Base-by-base conservation (phyloP, 2,888 invertebrate species). In the Trichacis sp. region DNA sequence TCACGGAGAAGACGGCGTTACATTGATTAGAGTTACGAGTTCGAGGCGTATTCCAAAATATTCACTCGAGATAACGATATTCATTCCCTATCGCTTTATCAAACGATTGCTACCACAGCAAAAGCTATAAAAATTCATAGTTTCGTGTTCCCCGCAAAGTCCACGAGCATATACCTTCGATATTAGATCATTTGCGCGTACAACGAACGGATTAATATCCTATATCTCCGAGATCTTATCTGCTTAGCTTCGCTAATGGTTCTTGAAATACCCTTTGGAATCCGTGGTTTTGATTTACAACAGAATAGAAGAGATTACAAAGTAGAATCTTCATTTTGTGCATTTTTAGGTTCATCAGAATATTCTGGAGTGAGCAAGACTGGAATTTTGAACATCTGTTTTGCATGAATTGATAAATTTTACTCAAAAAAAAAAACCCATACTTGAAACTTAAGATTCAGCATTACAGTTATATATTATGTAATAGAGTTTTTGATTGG, bases 21-120 rank as follows among this genome's bases (percentile, higher is more conserved):
- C 30, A 61, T 54, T 54, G 53, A 60, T 60, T 60, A 19, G 53
- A 59, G 48, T 60, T 60, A 48, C 53, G 48, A 59, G 52, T 43
- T 48, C 60, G 20, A 53, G 45, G 43, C 36, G 38, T 61, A 61
- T 61, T 55, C 46, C 42, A 40, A 54, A 54, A 60, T 43, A 40
- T 42, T 30, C 9, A 20, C 15, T 42, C 12, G 45, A 47, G 33
- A 48, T 59, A 53, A 24, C 36, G 18, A 46, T 46, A 58, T 58
- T 46, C 51, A 52, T 33, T 29, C 20, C 40, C 15, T 48, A 58
- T 58, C 47, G 17, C 24, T 36, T 60, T 54, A 60, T 49, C 60
- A 30, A 29, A n/a, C 46, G 17, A 43, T 48, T 49, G 43, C 45
- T 43, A 20, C 49, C 48, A 54, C 29, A 45, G 19, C 36, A 11